Base-by-base conservation (phyloP, 2,888 invertebrate genomes). In the Diabrotica balteata region DNA sequence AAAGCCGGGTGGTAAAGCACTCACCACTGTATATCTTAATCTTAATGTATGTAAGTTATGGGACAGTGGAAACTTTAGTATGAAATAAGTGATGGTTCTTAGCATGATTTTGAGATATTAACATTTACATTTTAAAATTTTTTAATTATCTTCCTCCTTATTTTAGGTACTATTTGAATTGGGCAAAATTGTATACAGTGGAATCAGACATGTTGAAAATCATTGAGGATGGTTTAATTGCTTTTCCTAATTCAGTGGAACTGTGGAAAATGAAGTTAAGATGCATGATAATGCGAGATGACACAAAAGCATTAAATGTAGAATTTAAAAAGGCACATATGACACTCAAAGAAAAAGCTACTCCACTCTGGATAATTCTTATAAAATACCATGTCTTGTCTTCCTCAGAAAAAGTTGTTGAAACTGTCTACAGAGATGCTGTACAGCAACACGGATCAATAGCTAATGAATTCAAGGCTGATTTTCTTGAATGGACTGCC, bases 401-500 rank as follows among this genome's bases (percentile, higher is more conserved):
- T 73, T 78, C 83, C 9, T 80, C 78, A 54, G 79, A 78, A 66
- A 80, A 82, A 47, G 80, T 82, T 70, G 79, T 83, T 6, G 84
- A 85, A 69, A 76, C 80, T 55, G 78, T 86, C 61, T 87, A 84
- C 68, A 78, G 82, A 73, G 80, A 83, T 45, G 86, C 84, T 8
- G 75, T 88, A 66, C 85, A 82, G 72, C 86, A 87, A 76, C 86
- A 88, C 70, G 83, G 84, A 75, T 81, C 80, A 67, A 83, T 89
- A 54, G 78, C 88, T 2, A 80, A 86, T 67, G 82, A 85, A 43
- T 82, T 90, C 42, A 90, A 90, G 81, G 88, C 90, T 0, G 86
- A 86, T 74, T 88, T 90, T 65, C 81, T 91, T 0, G 86, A 89
- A 76, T 90, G 90, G 88, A 75, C 87, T 42, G 74, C 73, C 7